phyloP scores from a whole-genome alignment of 2,113 vertebrate genomes.

The Montifringilla adamsi region DNA sequence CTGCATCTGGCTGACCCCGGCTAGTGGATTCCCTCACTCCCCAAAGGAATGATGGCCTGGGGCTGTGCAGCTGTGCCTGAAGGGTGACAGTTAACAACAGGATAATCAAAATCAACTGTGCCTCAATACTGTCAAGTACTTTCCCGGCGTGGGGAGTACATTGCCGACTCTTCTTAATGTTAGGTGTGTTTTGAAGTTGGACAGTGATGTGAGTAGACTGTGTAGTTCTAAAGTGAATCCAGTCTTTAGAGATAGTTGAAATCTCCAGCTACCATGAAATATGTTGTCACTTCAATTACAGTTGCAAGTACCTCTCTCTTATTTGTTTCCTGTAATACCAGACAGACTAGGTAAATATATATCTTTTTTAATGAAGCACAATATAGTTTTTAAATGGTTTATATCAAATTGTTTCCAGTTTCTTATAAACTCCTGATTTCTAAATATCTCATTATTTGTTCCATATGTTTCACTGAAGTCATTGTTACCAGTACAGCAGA shows the following conservation, averaged over 20 bases:
- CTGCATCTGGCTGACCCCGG: neutral
- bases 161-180: neutral
- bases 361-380: constrained; percentile 71
- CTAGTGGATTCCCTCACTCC: neutral
- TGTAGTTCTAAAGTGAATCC: constrained; percentile 37
- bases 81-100: constrained; percentile 11
- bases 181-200: constrained; percentile 33
- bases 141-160: neutral
- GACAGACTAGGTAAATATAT: constrained; percentile 70
- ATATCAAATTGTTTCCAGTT: constrained; percentile 73
- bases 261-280: constrained; percentile 65
- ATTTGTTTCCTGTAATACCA: constrained; percentile 67
- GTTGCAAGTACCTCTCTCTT: constrained; percentile 64
- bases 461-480: constrained; percentile 76
- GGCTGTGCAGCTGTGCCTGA: constrained; percentile 28
- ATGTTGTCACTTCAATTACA: constrained; percentile 63
- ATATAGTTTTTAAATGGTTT: constrained; percentile 73
- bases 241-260: constrained; percentile 44
- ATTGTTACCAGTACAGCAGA: constrained; percentile 69
- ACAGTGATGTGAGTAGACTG: neutral
- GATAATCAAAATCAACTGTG: constrained; percentile 10
- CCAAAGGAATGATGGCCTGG: neutral
- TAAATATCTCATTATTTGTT: constrained; percentile 72
- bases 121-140: neutral
- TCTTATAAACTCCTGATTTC: constrained; percentile 73